Base-by-base conservation (phyloP, 2,888 invertebrate species). In the Chelonus formosanus region DNA sequence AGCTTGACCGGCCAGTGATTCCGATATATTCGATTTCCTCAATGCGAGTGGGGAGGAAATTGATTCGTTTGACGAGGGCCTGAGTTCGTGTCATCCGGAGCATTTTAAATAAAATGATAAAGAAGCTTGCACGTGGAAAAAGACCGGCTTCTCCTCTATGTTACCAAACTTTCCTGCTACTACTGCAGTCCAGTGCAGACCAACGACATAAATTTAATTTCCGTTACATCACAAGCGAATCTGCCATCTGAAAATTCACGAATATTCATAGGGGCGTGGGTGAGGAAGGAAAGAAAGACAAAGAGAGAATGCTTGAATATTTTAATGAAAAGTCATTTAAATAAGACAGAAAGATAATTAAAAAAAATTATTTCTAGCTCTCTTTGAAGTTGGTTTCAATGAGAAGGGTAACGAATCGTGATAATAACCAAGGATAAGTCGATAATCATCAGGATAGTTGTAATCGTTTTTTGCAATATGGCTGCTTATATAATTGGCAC, bases 21-120 rank as follows among this genome's bases (percentile, higher is more conserved):
- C 70, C 71, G 71, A 73, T 74, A 72, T 70, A 73, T 75, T 75
- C 71, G 71, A 77, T 77, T 74, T 76, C 74, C 75, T 73, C 75
- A 69, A 72, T 68, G 67, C 67, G 71, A 73, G 70, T 70, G 64
- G 55, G 58, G 63, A 74, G 73, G 75, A 76, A 77, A 74, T 75
- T 71, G 74, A 77, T 73, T 73, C 72, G 71, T 7, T 57, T 67
- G 60, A 53, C 60, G 57, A 55, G 52, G 56, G 48, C 40, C 53
- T 56, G 43, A 67, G 65, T 67, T 66, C 63, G 64, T 67, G 65
- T 57, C 61, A 65, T 53, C 57, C 53, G 58, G 53, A 10, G 61
- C 54, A 66, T 65, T 68, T 60, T 47, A 61, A 70, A 66, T 59
- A 45, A 61, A 67, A 65, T 69, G 59, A 67, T 60, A 68, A 63